These are phyloP conservation scores for Tipula confusa DNA, from an alignment of 2,888 invertebrate species.

Conservation along the genomic window DNA sequence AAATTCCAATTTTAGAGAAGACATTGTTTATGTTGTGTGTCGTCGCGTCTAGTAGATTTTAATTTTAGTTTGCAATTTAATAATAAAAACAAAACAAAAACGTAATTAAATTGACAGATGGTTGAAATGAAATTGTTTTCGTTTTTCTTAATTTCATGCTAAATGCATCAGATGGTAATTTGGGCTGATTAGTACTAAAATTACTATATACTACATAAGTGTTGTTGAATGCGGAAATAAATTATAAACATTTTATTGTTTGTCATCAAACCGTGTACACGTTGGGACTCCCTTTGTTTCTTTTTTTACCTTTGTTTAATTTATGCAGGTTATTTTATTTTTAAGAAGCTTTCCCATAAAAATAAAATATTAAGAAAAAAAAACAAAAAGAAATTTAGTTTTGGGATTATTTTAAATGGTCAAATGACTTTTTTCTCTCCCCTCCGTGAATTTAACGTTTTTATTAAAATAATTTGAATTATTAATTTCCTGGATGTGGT, in stretches of 20 bases:
- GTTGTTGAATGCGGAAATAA: not conserved
- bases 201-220: too few species aligned
- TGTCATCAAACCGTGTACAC: not conserved
- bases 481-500: not conserved
- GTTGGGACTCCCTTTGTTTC: not conserved
- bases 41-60: not conserved
- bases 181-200: not conserved
- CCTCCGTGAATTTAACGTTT: not conserved
- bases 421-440: not conserved
- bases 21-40: slow-evolving; percentile 6
- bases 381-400: not conserved
- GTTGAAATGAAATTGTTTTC: not conserved
- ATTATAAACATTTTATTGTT: not conserved
- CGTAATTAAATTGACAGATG: slow-evolving; percentile 6
- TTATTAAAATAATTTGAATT: not conserved
- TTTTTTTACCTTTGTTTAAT: not conserved
- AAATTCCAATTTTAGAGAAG: not conserved
- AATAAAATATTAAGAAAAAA: not conserved
- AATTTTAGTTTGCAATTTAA: not conserved
- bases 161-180: not conserved
- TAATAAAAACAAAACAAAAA: not conserved
- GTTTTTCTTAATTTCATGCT: slow-evolving; percentile 25
- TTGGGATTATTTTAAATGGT: not conserved
- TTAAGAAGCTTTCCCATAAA: not conserved
- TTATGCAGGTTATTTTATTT: not conserved